phyloP scores from a whole-genome alignment of 2,797 vertebrate species.

The Miichthys miiuy region DNA sequence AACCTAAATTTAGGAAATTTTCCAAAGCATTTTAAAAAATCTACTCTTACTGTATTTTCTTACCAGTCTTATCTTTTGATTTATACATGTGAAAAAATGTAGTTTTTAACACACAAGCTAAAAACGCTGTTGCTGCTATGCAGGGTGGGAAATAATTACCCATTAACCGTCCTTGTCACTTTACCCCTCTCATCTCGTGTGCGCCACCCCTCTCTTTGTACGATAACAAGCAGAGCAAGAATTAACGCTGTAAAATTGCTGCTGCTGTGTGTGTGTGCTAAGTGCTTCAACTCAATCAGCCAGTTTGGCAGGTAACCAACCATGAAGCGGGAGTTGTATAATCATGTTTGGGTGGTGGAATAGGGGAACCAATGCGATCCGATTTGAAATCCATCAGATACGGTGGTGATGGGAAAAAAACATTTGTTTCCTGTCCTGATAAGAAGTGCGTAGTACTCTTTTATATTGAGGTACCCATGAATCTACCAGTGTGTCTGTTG shows the following conservation, averaged over 20 bases:
- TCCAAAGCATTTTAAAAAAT: neutral
- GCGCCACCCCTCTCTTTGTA: constrained; percentile 6
- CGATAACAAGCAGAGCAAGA: constrained; percentile 26
- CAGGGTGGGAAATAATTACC: constrained; percentile 16
- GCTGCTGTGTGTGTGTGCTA: neutral
- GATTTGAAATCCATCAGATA: constrained; percentile 46
- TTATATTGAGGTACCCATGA: constrained; percentile 51
- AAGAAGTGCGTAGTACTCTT: constrained; percentile 52
- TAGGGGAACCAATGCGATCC: neutral
- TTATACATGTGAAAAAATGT: neutral
- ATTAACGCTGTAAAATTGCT: constrained; percentile 34
- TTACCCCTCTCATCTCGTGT: neutral
- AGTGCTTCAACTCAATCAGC: constrained; percentile 40
- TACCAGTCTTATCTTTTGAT: neutral
- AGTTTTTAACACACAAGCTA: constrained; percentile 22
- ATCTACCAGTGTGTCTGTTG: constrained; percentile 35
- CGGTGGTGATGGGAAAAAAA: neutral
- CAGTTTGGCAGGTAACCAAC: constrained; percentile 43
- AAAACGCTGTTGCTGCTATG: neutral
- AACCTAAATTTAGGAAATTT: neutral
- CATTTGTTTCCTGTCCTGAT: constrained; percentile 32
- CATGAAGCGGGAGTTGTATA: constrained; percentile 16
- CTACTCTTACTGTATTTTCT: neutral
- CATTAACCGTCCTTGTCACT: neutral
- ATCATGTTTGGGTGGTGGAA: constrained; percentile 49